Evolutionary conservation across 2,797 vertebrate species (phyloP).

Genomic region (Ctenopoma kingsleyae): DNA sequence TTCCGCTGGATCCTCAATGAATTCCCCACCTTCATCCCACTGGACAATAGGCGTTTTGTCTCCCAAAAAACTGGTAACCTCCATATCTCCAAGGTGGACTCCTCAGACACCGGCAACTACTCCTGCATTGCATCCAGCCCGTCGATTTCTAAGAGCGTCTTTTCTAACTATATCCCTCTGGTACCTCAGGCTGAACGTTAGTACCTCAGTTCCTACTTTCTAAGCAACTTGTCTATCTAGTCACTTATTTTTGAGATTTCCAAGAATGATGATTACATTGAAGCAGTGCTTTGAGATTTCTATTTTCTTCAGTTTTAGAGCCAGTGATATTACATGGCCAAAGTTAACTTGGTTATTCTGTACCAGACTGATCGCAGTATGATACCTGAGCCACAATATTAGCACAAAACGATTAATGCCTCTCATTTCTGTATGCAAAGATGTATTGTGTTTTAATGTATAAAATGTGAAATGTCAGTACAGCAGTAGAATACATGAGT

Average conservation of each 20-base stretch:
- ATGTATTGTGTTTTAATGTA: background rate
- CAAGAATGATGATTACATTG: background rate
- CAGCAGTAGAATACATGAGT: too few relatives aligned
- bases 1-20: slow-evolving; percentile 99
- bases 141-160: slow-evolving; percentile 97
- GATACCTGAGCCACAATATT: too few relatives aligned
- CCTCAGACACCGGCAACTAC: slow-evolving; percentile 94
- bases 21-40: slow-evolving; percentile 93
- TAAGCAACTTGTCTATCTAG: background rate
- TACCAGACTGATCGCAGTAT: background rate
- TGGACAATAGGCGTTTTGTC: slow-evolving; percentile 93
- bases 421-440: background rate
- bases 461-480: background rate
- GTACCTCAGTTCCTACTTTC: slow-evolving; percentile 53
- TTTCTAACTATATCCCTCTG: slow-evolving; percentile 97
- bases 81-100: slow-evolving; percentile 95
- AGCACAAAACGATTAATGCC: background rate
- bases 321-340: background rate
- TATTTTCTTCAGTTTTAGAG: background rate
- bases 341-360: slow-evolving; percentile 9
- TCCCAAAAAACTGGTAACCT: slow-evolving; percentile 97
- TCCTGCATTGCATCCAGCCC: slow-evolving; percentile 96
- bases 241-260: slow-evolving; percentile 16
- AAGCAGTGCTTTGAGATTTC: slow-evolving; percentile 1
- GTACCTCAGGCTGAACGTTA: slow-evolving; percentile 92